Conservation (phyloP, 2,113 vertebrate genomes). For the Channa argus region DNA sequence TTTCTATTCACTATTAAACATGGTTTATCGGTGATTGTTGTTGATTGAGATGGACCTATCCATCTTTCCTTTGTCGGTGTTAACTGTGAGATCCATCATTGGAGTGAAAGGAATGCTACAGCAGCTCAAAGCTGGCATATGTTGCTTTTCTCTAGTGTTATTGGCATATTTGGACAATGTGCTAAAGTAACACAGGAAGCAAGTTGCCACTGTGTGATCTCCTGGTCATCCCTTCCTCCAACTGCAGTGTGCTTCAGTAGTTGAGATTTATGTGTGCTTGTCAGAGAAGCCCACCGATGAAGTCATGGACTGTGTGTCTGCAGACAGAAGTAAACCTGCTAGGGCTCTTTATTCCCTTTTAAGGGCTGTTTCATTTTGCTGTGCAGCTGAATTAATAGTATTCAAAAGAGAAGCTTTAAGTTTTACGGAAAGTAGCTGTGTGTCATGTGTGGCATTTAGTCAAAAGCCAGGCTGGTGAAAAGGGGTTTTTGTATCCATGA, state of each 20-base stretch:
- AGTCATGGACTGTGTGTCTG: slow-evolving; percentile 62
- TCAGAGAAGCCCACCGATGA: slow-evolving; percentile 3
- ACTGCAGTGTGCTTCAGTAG: slow-evolving; percentile 21
- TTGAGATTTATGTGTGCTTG: slow-evolving; percentile 1
- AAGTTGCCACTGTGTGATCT: slow-evolving; percentile 35
- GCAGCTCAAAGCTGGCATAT: slow-evolving; percentile 31
- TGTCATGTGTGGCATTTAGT: slow-evolving; percentile 54
- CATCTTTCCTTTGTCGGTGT: slow-evolving; percentile 37
- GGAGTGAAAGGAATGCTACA: slow-evolving; percentile 12
- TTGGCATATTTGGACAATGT: slow-evolving; percentile 27
- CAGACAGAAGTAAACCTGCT: slow-evolving; percentile 56
- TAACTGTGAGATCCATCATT: slow-evolving; percentile 37
- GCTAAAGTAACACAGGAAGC: slow-evolving; percentile 23
- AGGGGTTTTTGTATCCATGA: slow-evolving; percentile 73
- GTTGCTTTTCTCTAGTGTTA: slow-evolving; percentile 15
- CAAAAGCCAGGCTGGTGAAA: slow-evolving; percentile 32
- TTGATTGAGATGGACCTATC: slow-evolving; percentile 7
- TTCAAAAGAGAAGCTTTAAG: slow-evolving; percentile 33
- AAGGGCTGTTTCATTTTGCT: slow-evolving; percentile 40
- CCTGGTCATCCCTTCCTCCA: slow-evolving; percentile 21
- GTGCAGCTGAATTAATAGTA: slow-evolving; percentile 35
- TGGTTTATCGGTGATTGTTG: background rate
- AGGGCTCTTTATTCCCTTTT: slow-evolving; percentile 50
- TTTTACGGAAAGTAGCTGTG: slow-evolving; percentile 40
- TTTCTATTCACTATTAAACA: background rate